Percentiles rank a stretch among this genome's conserved stretches.
Evolutionary conservation across 2,113 vertebrate species (phyloP).

Genomic region (Nymphicus hollandicus): DNA sequence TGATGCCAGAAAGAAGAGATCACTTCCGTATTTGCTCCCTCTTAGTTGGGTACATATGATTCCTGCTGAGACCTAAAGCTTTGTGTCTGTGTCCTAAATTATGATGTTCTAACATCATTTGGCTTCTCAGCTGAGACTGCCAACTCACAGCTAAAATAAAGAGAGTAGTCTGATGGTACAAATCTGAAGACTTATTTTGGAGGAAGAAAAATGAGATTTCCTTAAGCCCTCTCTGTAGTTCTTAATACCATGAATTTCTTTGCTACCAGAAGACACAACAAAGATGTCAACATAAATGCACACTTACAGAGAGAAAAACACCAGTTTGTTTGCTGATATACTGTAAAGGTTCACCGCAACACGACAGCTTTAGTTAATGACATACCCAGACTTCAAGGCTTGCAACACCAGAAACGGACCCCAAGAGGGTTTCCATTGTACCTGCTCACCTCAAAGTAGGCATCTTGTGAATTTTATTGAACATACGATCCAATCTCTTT

Average conservation of each 20-base stretch:
- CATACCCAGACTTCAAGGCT: conserved; percentile 63
- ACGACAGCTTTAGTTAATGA: neutral
- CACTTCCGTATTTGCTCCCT: neutral
- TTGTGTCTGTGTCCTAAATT: neutral
- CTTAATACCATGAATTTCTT: neutral
- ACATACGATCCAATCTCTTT: conserved; percentile 98
- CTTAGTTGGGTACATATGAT: neutral
- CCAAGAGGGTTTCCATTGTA: conserved; percentile 21
- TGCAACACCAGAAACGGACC: conserved; percentile 48
- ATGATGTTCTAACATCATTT: neutral
- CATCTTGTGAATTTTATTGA: conserved; percentile 99
- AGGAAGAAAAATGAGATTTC: neutral
- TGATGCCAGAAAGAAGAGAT: neutral
- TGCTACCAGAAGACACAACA: conserved; percentile 10
- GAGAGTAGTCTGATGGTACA: neutral
- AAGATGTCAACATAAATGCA: neutral
- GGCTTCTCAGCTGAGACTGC: neutral
- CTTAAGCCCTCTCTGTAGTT: neutral
- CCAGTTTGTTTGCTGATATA: neutral
- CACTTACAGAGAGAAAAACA: conserved; percentile 30
- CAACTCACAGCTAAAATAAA: neutral
- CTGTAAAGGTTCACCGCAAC: neutral
- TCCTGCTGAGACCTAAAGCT: neutral
- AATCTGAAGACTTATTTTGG: neutral
- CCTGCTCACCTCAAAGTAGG: conserved; percentile 94